phyloP scores from a whole-genome alignment of 2,797 vertebrate genomes.

The Arnoldichthys spilopterus region DNA sequence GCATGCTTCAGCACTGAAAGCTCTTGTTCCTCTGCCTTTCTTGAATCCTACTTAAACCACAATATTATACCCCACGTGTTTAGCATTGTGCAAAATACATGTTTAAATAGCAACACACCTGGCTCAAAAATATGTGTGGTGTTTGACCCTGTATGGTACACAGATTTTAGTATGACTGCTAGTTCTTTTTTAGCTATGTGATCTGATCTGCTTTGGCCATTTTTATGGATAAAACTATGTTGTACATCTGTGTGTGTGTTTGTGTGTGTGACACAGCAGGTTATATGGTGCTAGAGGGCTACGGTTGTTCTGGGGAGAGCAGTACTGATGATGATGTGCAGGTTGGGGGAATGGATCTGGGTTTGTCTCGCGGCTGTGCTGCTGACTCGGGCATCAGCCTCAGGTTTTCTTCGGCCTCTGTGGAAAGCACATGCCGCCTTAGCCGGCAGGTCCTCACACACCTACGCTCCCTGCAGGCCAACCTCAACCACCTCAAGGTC shows the following conservation, averaged over 20 bases:
- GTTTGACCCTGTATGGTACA: no score
- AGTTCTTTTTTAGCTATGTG: no score
- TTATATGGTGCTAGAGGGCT: constrained; percentile 91
- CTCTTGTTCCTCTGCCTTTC: no score
- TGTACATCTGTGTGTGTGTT: background rate
- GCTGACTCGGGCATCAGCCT: constrained; percentile 81
- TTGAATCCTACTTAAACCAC: no score
- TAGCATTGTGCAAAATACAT: no score
- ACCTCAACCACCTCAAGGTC: constrained; percentile 75
- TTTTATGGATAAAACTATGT: no score
- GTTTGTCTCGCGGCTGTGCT: constrained; percentile 77
- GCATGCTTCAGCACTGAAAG: no score
- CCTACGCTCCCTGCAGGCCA: constrained; percentile 88
- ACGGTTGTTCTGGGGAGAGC: constrained; percentile 86
- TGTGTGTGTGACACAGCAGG: constrained; percentile 72
- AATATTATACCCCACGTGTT: no score
- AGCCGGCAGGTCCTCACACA: constrained; percentile 89
- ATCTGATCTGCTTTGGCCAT: no score
- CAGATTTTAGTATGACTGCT: no score
- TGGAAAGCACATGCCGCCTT: constrained; percentile 80
- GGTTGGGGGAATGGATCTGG: constrained; percentile 76
- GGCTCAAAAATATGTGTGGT: no score
- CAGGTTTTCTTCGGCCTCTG: constrained; percentile 78
- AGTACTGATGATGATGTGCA: constrained; percentile 90
- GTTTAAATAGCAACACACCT: no score